Evolutionary conservation across 2,113 vertebrate species (phyloP), one percentile per base, ranked within the genome.

Genomic region (Entelurus aequoreus): DNA sequence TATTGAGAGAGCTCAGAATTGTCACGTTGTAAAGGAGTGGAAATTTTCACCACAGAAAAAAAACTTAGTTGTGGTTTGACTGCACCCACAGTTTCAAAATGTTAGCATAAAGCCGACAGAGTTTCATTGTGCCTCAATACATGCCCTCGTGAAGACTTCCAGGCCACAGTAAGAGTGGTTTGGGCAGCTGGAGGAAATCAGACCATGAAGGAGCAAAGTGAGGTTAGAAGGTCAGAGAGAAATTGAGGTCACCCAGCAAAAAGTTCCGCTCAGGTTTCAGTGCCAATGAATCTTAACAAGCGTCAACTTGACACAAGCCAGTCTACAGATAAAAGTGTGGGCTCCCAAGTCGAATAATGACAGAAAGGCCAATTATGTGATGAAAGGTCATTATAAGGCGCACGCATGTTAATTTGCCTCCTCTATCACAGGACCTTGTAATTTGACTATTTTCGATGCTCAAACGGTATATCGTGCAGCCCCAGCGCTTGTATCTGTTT

Each of bases 261-360:
- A 74, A 71, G 54, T 60, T 16, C 65, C 40, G 60, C 72, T 84
- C 79, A 65, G 49, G 74, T 85, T 85, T 84, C 75, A 62, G 1
- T 50, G 35, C 74, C 81, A 82, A 82, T 83, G 74, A 75, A 62
- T 63, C 69, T 67, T 78, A 76, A 46, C 64, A 60, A 70, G 66
- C 65, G 38, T 58, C 66, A 65, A 76, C 46, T 61, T 49, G 58
- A 76, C 71, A 72, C 40, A 62, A 53, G 54, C n/a, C 50, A 52
- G 63, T 35, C 56, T 56, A 40, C 65, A 78, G 68, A 76, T 71
- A 68, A 63, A 73, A 57, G 65, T 28, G 60, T 69, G 63, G 60
- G 47, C 60, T 69, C 71, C 47, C 59, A 10, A 35, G 55, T 11
- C 10, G 6, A 60, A 9, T 62, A 12, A 2, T 37, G 54, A 63